Evolutionary conservation across 2,888 invertebrate genomes (phyloP).

Genomic region (Heteromurus nitidus): DNA sequence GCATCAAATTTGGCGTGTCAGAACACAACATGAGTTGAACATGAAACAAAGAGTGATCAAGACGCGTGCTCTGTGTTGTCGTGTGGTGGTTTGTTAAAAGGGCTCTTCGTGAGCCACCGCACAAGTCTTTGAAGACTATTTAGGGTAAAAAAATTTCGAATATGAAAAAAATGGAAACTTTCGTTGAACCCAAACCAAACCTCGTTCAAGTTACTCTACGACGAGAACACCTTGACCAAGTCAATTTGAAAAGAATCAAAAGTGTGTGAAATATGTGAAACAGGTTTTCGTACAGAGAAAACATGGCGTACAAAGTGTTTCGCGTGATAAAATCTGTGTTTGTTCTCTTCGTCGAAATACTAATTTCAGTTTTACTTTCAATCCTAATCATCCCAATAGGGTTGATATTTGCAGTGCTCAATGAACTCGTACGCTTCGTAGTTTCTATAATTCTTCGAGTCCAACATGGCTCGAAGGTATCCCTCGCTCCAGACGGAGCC

Average conservation of each 20-base stretch:
- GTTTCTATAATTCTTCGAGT: slow-evolving; percentile 50
- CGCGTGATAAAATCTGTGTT: slow-evolving; percentile 31
- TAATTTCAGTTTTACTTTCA: slow-evolving; percentile 63
- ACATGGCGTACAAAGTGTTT: slow-evolving; percentile 39
- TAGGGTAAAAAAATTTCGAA: background rate
- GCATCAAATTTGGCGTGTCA: too few relatives aligned
- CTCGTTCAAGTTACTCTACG: too few relatives aligned
- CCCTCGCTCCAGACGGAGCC: slow-evolving; percentile 61
- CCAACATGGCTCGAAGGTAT: slow-evolving; percentile 23
- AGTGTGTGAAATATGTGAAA: background rate
- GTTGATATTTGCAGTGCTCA: slow-evolving; percentile 49
- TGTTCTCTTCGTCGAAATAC: slow-evolving; percentile 49
- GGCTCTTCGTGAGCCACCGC: slow-evolving; percentile 3
- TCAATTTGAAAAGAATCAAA: background rate
- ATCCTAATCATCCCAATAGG: slow-evolving; percentile 58
- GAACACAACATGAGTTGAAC: too few relatives aligned
- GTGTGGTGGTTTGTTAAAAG: background rate
- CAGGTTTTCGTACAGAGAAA: background rate
- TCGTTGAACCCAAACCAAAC: too few relatives aligned
- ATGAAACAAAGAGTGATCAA: background rate
- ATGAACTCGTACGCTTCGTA: slow-evolving; percentile 63
- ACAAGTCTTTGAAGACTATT: background rate
- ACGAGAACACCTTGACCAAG: background rate
- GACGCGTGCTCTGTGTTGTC: background rate
- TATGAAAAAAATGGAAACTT: slow-evolving; percentile 38